Evolutionary conservation across 2,888 invertebrate species (phyloP), one percentile per base, ranked within the genome.

Genomic region (Chrysolina americana): DNA sequence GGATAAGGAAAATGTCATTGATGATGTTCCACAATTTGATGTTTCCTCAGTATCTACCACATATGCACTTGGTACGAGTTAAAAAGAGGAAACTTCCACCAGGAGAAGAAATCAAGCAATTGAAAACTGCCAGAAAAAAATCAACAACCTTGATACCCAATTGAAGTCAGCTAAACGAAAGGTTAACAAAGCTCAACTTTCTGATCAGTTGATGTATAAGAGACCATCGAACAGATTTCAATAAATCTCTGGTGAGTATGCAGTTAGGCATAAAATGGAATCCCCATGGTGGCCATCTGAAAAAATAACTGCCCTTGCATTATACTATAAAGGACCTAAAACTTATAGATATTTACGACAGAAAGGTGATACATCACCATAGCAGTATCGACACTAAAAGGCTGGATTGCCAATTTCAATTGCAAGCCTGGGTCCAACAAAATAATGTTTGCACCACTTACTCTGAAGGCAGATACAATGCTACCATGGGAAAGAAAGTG

Each of bases 91-190:
- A 11, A 21, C 56, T 3, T 23, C n/a, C 21, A 56, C 11, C 10
- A 21, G 21, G 10, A 21, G 21, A 56, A 23, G 15, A 56, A 56
- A 56, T 23, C 21, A n/a, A 21, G 21, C 21, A 11, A 21, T 56
- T 56, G 56, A 56, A 23, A 56, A n/a, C 19, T 56, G 15, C 50
- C 50, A 50, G 50, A 19, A 50, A 50, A 4, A 50, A 50, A 50
- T n/a, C 15, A 23, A 8, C 11, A 56, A 56, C 21, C 56, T 23
- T 56, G 21, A 11, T 3, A 56, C 23, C 10, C 23, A 56, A 47
- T 2, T 15, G 15, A n/a, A 21, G 21, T 21, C 11, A 11, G 2
- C 11, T 21, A 23, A 56, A 56, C 10, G 21, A 23, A 23, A 13
- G 19, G 15, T 21, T 47, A 8, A 36, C 15, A 47, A 28, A 28